Evolutionary conservation across 2,113 vertebrate genomes (phyloP).

Genomic region (Noctilio leporinus): DNA sequence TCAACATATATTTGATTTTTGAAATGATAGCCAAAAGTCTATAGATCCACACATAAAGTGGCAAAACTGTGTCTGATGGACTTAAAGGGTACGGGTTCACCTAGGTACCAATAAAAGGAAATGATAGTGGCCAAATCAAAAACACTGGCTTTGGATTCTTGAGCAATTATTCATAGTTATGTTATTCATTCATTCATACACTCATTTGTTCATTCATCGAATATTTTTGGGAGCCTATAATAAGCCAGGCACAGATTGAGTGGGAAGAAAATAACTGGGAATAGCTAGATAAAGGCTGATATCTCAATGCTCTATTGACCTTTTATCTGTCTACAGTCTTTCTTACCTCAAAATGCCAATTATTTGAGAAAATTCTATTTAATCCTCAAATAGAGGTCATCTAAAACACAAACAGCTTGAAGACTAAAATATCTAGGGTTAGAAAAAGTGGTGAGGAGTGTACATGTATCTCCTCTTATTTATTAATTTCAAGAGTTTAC

Average conservation of each 20-base stretch:
- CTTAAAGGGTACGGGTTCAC: neutral
- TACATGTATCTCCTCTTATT: neutral
- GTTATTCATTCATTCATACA: neutral
- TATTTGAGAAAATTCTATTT: neutral
- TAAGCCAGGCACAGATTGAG: neutral
- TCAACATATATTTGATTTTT: slow-evolving; percentile 20
- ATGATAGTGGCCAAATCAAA: neutral
- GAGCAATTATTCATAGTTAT: neutral
- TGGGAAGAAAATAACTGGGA: neutral
- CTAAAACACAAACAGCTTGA: neutral
- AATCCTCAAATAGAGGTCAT: neutral
- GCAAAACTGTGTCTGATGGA: neutral
- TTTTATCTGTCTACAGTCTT: neutral
- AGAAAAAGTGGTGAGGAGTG: neutral
- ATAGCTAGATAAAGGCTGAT: neutral
- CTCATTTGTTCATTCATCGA: neutral
- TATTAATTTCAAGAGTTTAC: neutral
- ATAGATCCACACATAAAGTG: neutral
- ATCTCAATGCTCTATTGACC: neutral
- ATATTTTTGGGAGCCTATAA: neutral
- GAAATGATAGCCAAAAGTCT: slow-evolving; percentile 42
- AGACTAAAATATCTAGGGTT: neutral
- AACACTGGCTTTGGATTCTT: neutral
- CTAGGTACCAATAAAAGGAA: neutral
- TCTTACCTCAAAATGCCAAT: neutral